phyloP scores from a whole-genome alignment of 2,797 vertebrate genomes.

The Chelon labrosus region DNA sequence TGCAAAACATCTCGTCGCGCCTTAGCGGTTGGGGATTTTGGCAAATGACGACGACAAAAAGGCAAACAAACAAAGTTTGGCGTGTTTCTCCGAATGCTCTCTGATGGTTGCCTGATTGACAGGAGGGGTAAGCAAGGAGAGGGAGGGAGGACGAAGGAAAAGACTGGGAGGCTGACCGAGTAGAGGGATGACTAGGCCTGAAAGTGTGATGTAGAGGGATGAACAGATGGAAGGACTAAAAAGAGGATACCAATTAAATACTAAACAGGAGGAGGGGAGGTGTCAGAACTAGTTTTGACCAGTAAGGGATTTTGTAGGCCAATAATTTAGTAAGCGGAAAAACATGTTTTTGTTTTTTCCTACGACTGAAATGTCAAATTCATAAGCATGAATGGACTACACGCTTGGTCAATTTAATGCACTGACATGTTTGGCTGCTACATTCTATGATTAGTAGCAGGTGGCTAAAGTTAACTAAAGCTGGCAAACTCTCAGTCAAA shows the following conservation, averaged over 20 bases:
- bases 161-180: conserved; percentile 31
- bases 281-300: conserved; percentile 5
- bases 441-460: background rate
- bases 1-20: conserved; percentile 49
- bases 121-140: conserved; percentile 24
- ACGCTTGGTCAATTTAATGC: background rate
- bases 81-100: conserved; percentile 53
- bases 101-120: conserved; percentile 28
- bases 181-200: conserved; percentile 9
- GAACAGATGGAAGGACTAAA: conserved; percentile 21
- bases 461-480: too few species aligned
- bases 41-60: conserved; percentile 48
- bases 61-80: conserved; percentile 61
- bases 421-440: background rate
- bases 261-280: conserved; percentile 39
- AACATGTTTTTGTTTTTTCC: too few species aligned
- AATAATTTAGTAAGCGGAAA: background rate
- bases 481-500: too few species aligned
- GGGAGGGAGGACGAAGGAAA: conserved; percentile 20
- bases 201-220: conserved; percentile 39
- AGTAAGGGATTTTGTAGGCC: conserved; percentile 10
- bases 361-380: background rate
- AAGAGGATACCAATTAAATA: conserved; percentile 34
- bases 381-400: background rate
- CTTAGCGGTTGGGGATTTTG: conserved; percentile 43